phyloP scores from a whole-genome alignment of 2,113 vertebrate species.

The Urocolius indicus region DNA sequence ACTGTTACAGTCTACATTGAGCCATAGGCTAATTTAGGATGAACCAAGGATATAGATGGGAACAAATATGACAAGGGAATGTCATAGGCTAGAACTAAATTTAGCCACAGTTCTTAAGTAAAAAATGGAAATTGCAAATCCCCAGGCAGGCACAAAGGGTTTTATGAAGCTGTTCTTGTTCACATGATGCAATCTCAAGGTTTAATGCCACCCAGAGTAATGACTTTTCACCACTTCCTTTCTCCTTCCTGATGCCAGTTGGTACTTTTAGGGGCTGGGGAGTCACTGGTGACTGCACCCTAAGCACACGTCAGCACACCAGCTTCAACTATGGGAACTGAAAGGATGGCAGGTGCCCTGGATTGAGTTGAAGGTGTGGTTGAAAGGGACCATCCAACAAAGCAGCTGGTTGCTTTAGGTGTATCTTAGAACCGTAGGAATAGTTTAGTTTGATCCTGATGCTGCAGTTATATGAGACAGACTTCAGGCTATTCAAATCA shows the following conservation, averaged over 20 bases:
- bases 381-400: background rate
- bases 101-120: slow-evolving; percentile 18
- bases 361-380: background rate
- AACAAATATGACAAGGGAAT: slow-evolving; percentile 40
- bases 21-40: slow-evolving; percentile 52
- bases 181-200: background rate
- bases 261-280: background rate
- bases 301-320: accelerated
- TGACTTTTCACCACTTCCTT: slow-evolving; percentile 19
- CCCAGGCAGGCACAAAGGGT: background rate
- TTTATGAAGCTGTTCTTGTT: background rate
- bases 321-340: background rate
- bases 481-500: background rate
- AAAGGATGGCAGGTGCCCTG: background rate
- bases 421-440: background rate
- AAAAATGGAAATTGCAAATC: slow-evolving; percentile 9
- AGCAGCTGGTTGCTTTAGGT: background rate
- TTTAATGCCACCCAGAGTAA: background rate
- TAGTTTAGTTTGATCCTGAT: background rate
- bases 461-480: background rate
- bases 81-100: slow-evolving; percentile 49
- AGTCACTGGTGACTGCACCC: background rate
- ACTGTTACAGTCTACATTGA: slow-evolving; percentile 28
- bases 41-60: slow-evolving; percentile 43
- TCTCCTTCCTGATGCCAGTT: background rate